phyloP scores from a whole-genome alignment of 2,888 invertebrate species.

The Pocota personata region DNA sequence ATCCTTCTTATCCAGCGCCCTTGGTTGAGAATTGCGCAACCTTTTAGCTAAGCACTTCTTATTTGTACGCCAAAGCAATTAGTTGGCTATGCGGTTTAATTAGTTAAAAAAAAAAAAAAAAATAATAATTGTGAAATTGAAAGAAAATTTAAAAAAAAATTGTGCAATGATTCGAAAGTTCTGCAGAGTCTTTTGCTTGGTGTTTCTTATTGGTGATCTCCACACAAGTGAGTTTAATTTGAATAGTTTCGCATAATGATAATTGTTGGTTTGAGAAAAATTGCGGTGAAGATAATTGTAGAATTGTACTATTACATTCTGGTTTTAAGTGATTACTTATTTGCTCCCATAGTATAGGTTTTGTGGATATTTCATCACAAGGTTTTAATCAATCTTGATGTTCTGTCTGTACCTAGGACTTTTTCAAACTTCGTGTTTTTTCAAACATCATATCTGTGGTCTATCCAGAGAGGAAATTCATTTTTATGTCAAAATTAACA shows the following conservation, averaged over 20 bases:
- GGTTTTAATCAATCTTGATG: too few relatives aligned
- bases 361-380: too few relatives aligned
- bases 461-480: too few relatives aligned
- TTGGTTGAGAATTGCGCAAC: conserved; percentile 24
- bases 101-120: background rate
- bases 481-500: too few relatives aligned
- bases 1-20: conserved; percentile 30
- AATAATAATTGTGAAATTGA: background rate
- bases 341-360: too few relatives aligned
- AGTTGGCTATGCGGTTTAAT: conserved; percentile 24
- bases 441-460: too few relatives aligned
- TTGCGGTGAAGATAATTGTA: too few relatives aligned
- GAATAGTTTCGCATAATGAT: background rate
- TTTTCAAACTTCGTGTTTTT: too few relatives aligned
- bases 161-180: conserved; percentile 74
- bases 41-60: conserved; percentile 7
- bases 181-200: conserved; percentile 78
- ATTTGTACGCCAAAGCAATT: background rate
- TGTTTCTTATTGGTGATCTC: conserved; percentile 80
- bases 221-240: conserved; percentile 78
- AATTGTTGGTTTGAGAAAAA: background rate
- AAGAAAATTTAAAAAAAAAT: background rate
- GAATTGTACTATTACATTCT: too few relatives aligned
- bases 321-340: too few relatives aligned
- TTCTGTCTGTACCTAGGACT: too few relatives aligned